These are phyloP conservation scores for Drosophila equinoxialis DNA, from an alignment of 1,140 invertebrate species.

Conservation along the genomic window DNA sequence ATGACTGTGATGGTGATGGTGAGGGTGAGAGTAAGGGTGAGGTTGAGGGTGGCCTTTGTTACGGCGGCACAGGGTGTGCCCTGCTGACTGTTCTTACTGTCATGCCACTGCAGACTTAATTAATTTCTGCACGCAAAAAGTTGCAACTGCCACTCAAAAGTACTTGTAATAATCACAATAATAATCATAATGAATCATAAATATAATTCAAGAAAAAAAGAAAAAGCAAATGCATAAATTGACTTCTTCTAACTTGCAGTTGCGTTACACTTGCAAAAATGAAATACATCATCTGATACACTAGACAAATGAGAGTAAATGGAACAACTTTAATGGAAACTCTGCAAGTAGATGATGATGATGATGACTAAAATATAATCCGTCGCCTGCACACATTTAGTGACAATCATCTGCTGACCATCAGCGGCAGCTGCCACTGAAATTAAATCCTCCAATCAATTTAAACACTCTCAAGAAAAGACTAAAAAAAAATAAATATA, in stretches of 20 bases:
- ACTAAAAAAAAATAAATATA: constrained; percentile 22
- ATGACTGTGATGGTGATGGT: background rate
- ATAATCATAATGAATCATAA: constrained; percentile 73
- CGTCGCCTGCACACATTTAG: background rate
- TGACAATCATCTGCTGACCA: constrained; percentile 17
- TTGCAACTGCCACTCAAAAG: constrained; percentile 66
- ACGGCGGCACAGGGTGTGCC: constrained; percentile 1
- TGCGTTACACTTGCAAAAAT: constrained; percentile 7
- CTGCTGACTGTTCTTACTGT: constrained; percentile 12
- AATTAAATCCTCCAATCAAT: constrained; percentile 81
- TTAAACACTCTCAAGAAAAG: constrained; percentile 52
- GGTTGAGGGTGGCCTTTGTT: background rate
- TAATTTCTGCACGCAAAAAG: constrained; percentile 76
- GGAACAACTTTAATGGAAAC: constrained; percentile 2
- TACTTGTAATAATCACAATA: constrained; percentile 66
- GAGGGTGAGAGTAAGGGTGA: background rate
- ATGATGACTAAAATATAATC: constrained; percentile 24
- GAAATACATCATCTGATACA: constrained; percentile 10
- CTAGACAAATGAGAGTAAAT: background rate
- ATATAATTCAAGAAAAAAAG: background rate
- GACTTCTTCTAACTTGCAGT: constrained; percentile 32
- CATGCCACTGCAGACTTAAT: constrained; percentile 64
- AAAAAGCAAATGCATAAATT: constrained; percentile 54
- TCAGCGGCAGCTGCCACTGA: constrained; percentile 71
- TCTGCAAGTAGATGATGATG: background rate